Percentiles rank a stretch among this genome's conserved stretches.
phyloP scores from a whole-genome alignment of 2,888 invertebrate genomes.

The Drosophila macrospina region DNA sequence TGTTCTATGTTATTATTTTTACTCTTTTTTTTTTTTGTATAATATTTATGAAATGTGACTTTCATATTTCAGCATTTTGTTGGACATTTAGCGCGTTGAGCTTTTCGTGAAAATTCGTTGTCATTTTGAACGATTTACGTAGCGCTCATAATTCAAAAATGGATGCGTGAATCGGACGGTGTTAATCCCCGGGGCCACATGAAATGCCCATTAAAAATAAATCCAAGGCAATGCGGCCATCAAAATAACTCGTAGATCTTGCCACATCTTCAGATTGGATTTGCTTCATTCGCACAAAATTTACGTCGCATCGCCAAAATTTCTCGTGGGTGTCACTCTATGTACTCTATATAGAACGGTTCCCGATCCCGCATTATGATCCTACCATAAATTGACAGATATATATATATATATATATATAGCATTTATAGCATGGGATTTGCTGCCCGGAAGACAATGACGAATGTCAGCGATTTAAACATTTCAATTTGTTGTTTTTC shows the following conservation, averaged over 20 bases:
- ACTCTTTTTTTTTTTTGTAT: neutral
- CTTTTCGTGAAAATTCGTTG: neutral
- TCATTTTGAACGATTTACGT: slow-evolving; percentile 62
- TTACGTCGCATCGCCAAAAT: slow-evolving; percentile 40
- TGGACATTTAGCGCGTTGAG: slow-evolving; percentile 48
- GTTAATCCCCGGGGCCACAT: slow-evolving; percentile 72
- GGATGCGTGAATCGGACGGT: slow-evolving; percentile 48
- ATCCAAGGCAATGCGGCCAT: slow-evolving; percentile 63
- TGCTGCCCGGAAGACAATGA: slow-evolving; percentile 51
- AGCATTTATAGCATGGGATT: neutral
- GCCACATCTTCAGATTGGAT: slow-evolving; percentile 38
- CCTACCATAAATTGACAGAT: slow-evolving; percentile 17
- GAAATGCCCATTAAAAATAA: slow-evolving; percentile 73
- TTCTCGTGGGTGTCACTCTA: slow-evolving; percentile 40
- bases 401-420: neutral
- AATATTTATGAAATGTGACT: neutral
- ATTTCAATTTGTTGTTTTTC: slow-evolving; percentile 26
- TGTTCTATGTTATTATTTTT: no score
- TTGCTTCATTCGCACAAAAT: slow-evolving; percentile 49
- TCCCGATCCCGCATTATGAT: slow-evolving; percentile 24
- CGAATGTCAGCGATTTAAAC: slow-evolving; percentile 49
- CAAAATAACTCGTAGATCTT: slow-evolving; percentile 56
- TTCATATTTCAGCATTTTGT: slow-evolving; percentile 65
- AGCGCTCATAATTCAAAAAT: slow-evolving; percentile 66
- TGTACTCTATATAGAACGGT: slow-evolving; percentile 8